phyloP scores from a whole-genome alignment of 2,113 vertebrate genomes.

The Phyllostomus discolor region DNA sequence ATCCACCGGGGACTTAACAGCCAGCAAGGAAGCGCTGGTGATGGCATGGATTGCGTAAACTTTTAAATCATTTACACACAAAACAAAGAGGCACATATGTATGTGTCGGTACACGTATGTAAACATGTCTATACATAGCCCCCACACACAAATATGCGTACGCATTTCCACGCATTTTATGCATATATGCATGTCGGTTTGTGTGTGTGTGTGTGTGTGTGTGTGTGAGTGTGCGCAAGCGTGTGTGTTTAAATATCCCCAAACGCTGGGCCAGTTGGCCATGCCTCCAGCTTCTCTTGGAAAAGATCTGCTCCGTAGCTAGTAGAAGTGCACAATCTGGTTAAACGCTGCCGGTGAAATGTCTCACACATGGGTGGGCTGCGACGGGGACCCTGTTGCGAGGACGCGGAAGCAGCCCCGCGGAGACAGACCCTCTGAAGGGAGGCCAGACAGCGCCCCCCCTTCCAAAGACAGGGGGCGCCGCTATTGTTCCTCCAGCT shows the following conservation, averaged over 20 bases:
- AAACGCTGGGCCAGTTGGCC: slow-evolving; percentile 70
- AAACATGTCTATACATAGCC: slow-evolving; percentile 66
- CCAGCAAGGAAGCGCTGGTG: slow-evolving; percentile 54
- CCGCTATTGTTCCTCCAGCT: slow-evolving; percentile 82
- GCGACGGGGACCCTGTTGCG: slow-evolving; percentile 55
- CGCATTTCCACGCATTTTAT: slow-evolving; percentile 58
- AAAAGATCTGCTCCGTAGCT: slow-evolving; percentile 57
- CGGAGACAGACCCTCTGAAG: slow-evolving; percentile 78
- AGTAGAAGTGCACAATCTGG: slow-evolving; percentile 60
- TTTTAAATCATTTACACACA: slow-evolving; percentile 65
- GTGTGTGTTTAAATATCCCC: slow-evolving; percentile 59
- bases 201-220: background rate
- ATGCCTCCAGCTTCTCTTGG: slow-evolving; percentile 65
- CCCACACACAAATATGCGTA: slow-evolving; percentile 54
- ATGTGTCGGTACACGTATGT: slow-evolving; percentile 57
- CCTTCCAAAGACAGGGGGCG: slow-evolving; percentile 77
- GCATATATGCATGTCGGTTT: slow-evolving; percentile 52
- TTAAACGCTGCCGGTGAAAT: slow-evolving; percentile 74
- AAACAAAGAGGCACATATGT: slow-evolving; percentile 69
- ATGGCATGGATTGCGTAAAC: slow-evolving; percentile 50
- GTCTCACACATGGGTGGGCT: slow-evolving; percentile 72
- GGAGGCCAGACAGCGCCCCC: slow-evolving; percentile 72
- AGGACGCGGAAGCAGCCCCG: slow-evolving; percentile 71
- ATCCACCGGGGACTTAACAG: slow-evolving; percentile 66
- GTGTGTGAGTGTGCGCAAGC: no score